A percentile compares a stretch with the other conserved stretches of the same genome.
Evolutionary conservation across 2,797 vertebrate genomes (phyloP).

Genomic region (Pseudomugil gertrudae): DNA sequence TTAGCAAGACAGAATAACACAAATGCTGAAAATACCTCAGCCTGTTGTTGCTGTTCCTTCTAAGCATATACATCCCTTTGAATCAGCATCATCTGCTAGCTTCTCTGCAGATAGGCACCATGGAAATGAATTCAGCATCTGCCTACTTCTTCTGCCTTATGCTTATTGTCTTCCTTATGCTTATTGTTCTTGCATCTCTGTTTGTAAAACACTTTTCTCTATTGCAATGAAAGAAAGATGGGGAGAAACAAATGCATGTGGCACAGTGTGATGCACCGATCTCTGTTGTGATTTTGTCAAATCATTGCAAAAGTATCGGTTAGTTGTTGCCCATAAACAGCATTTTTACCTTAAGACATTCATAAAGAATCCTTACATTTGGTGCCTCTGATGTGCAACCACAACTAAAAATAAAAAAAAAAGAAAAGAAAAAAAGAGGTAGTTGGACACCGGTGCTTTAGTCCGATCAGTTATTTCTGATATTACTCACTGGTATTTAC

Average conservation of each 20-base stretch:
- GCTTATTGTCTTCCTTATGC: constrained; percentile 61
- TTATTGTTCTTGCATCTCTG: constrained; percentile 44
- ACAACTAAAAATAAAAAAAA: no score
- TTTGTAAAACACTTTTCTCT: constrained; percentile 51
- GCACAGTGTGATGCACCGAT: constrained; percentile 52
- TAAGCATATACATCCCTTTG: constrained; percentile 64
- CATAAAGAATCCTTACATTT: constrained; percentile 38
- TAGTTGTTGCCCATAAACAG: constrained; percentile 56
- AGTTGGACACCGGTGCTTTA: no score
- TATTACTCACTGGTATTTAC: no score
- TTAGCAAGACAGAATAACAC: constrained; percentile 34
- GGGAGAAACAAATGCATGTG: constrained; percentile 49
- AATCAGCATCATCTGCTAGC: constrained; percentile 65
- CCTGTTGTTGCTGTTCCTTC: constrained; percentile 52
- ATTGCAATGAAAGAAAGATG: constrained; percentile 41
- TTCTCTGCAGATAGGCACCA: constrained; percentile 63
- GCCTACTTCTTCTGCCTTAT: constrained; percentile 45
- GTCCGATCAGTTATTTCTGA: no score
- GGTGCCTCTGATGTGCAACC: no score
- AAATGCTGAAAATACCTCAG: constrained; percentile 34
- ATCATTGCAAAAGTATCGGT: constrained; percentile 63
- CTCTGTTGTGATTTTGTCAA: constrained; percentile 60
- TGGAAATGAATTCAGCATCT: constrained; percentile 72
- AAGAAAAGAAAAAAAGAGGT: no score
- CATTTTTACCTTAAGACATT: constrained; percentile 59